Evolutionary conservation across 2,113 vertebrate genomes (phyloP).

Genomic region (Girardinichthys multiradiatus): DNA sequence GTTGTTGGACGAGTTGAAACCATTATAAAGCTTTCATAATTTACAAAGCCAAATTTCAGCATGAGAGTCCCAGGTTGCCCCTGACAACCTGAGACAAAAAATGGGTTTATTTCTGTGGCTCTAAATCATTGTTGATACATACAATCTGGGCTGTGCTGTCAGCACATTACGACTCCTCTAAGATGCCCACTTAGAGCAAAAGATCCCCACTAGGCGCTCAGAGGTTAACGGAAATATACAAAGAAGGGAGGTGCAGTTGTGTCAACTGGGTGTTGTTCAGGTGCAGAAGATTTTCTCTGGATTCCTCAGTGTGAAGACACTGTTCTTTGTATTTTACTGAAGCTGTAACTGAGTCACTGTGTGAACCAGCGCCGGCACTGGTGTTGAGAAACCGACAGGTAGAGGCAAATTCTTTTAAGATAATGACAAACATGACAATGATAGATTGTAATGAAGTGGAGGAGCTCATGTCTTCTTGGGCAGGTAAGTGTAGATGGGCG

Average conservation of each 20-base stretch:
- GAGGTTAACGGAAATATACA: conserved; percentile 16
- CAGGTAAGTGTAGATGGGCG: conserved; percentile 15
- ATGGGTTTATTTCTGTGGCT: conserved; percentile 44
- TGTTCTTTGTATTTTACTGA: neutral
- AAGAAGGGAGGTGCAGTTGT: conserved; percentile 16
- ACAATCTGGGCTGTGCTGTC: conserved; percentile 11
- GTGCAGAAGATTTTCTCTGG: neutral
- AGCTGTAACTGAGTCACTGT: neutral
- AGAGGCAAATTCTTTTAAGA: neutral
- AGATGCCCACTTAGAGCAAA: conserved; percentile 19
- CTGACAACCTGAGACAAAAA: conserved; percentile 10
- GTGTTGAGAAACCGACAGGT: conserved; percentile 16
- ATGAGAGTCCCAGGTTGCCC: conserved; percentile 1
- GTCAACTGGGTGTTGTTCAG: conserved; percentile 9
- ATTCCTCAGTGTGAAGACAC: accelerated
- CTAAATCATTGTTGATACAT: conserved; percentile 20
- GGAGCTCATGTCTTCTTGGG: conserved; percentile 29
- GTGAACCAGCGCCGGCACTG: neutral
- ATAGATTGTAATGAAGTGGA: conserved; percentile 13
- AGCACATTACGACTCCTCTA: conserved; percentile 18
- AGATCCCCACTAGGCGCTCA: neutral
- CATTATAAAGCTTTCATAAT: neutral
- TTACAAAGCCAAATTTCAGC: neutral
- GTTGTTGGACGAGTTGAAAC: conserved; percentile 3
- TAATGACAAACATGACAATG: neutral